Evolutionary conservation across 2,797 vertebrate genomes (phyloP), one percentile per base, ranked within the genome.

Genomic region (Dryobates pubescens): DNA sequence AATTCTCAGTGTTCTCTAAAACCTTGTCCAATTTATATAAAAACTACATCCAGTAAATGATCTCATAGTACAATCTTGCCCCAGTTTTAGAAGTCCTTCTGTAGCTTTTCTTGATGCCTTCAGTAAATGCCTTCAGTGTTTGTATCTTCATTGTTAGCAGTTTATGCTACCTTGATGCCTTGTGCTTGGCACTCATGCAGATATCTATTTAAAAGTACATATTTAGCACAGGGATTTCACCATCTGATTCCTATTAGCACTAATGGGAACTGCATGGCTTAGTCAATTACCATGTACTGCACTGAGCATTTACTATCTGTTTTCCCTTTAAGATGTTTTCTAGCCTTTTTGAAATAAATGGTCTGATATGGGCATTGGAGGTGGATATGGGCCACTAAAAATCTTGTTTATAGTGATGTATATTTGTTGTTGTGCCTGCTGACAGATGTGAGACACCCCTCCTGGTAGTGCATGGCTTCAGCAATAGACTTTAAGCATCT

Each of bases 241-340:
- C 93, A 93, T 96, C 89, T 96, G 90, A 96, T 96, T 96, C 90
- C 82, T 94, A 93, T 95, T 95, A 96, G 65, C 68, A 88, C 71
- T 96, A 95, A 95, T 96, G 91, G 64, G 87, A 91, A 79, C 68
- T 95, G 85, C 85, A 94, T 88, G 77, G 64, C 61, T 92, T 71
- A 95, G 87, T 79, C 54, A 88, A 95, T 96, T 94, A 88, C 58
- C 82, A 88, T 64, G 58, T 43, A 76, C 68, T 77, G 54, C 63
- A 68, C 85, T 76, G 77, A 94, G 68, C 58, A 72, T 90, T 95
- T 92, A 59, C 61, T 51, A 70, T 94, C 89, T 94, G 89, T 94
- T 91, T 96, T 84, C 64, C 26, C 29, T 92, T 82, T 79, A 82
- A 92, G 77, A 63, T 36, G 19, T 45, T 91, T 75, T 91, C 54